A percentile compares a stretch with the other conserved stretches of the same genome.
Conservation (phyloP, 2,113 vertebrate species). For the Etheostoma spectabile region DNA sequence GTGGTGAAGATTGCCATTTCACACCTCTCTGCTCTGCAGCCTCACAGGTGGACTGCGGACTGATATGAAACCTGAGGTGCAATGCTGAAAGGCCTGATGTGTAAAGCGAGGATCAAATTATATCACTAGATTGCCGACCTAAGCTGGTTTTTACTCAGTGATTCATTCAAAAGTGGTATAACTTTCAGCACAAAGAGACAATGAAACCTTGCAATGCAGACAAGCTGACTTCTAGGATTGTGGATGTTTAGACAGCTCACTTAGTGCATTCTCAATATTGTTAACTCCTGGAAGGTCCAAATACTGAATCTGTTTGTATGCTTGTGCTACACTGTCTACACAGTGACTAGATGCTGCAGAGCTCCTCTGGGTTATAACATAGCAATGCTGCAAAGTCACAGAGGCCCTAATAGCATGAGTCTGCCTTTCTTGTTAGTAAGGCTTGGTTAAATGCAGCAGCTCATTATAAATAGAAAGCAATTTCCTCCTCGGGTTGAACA, state of each 20-base stretch:
- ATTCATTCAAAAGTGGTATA: conserved; percentile 35
- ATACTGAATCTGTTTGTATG: not conserved
- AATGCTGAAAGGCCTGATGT: conserved; percentile 47
- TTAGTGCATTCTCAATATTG: not conserved
- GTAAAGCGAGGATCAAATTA: conserved; percentile 63
- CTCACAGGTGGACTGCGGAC: conserved; percentile 56
- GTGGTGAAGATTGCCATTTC: conserved; percentile 59
- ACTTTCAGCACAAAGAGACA: conserved; percentile 35
- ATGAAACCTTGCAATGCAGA: conserved; percentile 11
- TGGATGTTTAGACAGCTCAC: not conserved
- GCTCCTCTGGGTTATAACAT: conserved; percentile 47
- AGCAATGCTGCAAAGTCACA: conserved; percentile 65
- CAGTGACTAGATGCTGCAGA: conserved; percentile 40
- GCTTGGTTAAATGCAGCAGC: conserved; percentile 73
- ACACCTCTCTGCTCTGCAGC: conserved; percentile 58
- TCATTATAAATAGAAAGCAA: conserved; percentile 79
- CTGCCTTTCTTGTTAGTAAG: conserved; percentile 65
- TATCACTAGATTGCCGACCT: conserved; percentile 20
- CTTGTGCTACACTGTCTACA: not conserved
- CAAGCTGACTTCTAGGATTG: conserved; percentile 1
- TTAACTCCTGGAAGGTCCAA: conserved; percentile 11
- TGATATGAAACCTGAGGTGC: conserved; percentile 63
- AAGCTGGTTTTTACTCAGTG: conserved; percentile 37
- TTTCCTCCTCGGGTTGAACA: conserved; percentile 66
- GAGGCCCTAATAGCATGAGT: conserved; percentile 54